phyloP scores from a whole-genome alignment of 2,888 invertebrate species.

The Parapristionchus giblindavisi region DNA sequence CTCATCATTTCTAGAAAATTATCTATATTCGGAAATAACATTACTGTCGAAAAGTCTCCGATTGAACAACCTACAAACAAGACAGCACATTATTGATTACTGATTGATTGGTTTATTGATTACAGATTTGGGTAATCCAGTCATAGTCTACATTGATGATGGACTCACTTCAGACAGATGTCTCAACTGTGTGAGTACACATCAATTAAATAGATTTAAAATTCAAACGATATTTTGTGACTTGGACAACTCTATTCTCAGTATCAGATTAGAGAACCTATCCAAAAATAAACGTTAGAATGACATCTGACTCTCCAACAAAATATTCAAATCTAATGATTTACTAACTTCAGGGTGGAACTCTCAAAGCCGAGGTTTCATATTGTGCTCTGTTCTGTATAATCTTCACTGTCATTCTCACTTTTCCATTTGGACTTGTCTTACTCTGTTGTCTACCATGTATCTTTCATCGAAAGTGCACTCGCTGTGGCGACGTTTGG shows the following conservation, averaged over 20 bases:
- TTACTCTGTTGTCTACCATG: slow-evolving; percentile 36
- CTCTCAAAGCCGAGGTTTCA: slow-evolving; percentile 20
- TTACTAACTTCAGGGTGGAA: slow-evolving; percentile 2
- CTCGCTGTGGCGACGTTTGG: slow-evolving; percentile 25
- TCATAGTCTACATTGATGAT: slow-evolving; percentile 35
- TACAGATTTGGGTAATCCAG: slow-evolving; percentile 16
- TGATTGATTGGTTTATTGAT: not conserved
- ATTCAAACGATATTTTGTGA: not conserved
- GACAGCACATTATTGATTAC: too few species aligned
- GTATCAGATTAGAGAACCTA: not conserved
- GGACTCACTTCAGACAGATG: not conserved
- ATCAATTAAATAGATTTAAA: not conserved
- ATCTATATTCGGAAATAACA: too few species aligned
- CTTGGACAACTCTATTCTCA: not conserved
- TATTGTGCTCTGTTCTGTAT: slow-evolving; percentile 32
- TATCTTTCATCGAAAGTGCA: slow-evolving; percentile 29
- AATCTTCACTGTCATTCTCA: slow-evolving; percentile 20
- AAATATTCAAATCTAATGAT: not conserved
- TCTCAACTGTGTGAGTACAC: slow-evolving; percentile 21
- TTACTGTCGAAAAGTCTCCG: too few species aligned
- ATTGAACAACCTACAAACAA: too few species aligned
- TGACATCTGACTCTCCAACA: not conserved
- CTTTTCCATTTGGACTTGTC: slow-evolving; percentile 28
- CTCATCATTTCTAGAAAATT: not conserved
- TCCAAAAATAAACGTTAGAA: not conserved